These are phyloP conservation scores for Dipodomys stephensi DNA, from an alignment of 2,113 vertebrate species.

Conservation along the genomic window DNA sequence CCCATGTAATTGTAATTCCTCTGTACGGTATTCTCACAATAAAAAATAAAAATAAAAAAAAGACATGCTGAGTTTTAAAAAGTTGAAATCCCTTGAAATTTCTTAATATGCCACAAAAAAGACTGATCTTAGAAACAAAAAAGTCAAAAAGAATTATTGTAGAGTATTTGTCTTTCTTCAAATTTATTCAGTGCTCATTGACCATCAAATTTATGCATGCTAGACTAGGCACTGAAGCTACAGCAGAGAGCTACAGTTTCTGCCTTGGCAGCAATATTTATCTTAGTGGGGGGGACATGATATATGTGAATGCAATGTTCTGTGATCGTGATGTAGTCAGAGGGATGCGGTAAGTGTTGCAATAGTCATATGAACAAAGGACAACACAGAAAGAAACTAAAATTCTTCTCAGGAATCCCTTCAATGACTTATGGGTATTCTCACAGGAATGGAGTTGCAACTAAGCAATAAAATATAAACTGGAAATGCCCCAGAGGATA, in stretches of 20 bases:
- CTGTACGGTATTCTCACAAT: no score
- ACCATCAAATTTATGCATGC: background rate
- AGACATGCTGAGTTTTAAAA: background rate
- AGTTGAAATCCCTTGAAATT: background rate
- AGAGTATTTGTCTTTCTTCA: conserved; percentile 10
- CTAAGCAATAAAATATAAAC: conserved; percentile 40
- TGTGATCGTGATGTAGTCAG: background rate
- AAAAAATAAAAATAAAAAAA: no score
- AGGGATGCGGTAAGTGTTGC: background rate
- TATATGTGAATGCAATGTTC: background rate
- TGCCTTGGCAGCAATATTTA: background rate
- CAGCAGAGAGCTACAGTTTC: background rate
- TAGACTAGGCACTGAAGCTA: background rate
- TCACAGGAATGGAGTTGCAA: background rate
- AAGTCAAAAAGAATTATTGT: background rate
- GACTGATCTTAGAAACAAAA: no score
- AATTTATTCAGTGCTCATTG: background rate
- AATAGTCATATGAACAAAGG: background rate
- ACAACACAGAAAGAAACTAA: background rate
- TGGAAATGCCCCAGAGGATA: background rate
- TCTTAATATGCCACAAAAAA: conserved; percentile 12
- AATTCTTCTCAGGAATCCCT: background rate
- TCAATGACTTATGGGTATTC: background rate
- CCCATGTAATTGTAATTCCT: no score
- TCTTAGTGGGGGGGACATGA: background rate